A percentile compares a stretch with the other conserved stretches of the same genome.
These are phyloP conservation scores for Rhynchonycteris naso DNA, from an alignment of 2,797 vertebrate species.

Conservation along the genomic window DNA sequence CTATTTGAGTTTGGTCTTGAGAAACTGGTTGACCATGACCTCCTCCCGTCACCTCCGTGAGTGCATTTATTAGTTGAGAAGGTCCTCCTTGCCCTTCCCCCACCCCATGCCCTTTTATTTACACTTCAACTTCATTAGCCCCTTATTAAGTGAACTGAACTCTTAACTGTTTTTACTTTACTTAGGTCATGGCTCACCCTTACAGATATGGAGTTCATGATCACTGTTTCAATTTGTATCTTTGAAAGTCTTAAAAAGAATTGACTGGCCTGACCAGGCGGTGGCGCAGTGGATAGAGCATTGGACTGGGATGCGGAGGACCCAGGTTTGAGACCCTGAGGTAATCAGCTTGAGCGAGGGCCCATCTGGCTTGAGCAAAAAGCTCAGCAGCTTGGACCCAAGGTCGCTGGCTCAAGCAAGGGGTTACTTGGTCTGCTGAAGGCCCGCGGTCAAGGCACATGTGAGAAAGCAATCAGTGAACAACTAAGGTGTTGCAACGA, in stretches of 20 bases:
- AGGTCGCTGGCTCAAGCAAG: no score
- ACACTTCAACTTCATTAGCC: not conserved
- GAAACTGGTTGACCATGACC: not conserved
- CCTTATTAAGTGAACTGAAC: not conserved
- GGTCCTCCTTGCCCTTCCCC: not conserved
- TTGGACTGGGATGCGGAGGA: no score
- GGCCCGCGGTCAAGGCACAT: no score
- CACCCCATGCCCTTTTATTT: not conserved
- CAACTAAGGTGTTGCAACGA: no score
- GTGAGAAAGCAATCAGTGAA: no score
- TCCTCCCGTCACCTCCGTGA: not conserved
- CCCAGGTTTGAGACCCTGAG: no score
- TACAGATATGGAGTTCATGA: not conserved
- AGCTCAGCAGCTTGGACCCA: no score
- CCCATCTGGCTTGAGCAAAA: no score
- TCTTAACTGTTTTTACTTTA: not conserved
- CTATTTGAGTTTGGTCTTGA: not conserved
- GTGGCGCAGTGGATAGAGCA: no score
- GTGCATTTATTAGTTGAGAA: not conserved
- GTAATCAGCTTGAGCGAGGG: no score
- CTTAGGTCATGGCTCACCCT: not conserved
- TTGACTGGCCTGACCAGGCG: no score
- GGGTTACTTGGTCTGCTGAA: no score
- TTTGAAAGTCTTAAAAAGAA: conserved; percentile 4
- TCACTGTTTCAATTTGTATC: not conserved